Base-by-base conservation (phyloP, 2,888 invertebrate genomes). In the Acanthosoma haemorrhoidale region DNA sequence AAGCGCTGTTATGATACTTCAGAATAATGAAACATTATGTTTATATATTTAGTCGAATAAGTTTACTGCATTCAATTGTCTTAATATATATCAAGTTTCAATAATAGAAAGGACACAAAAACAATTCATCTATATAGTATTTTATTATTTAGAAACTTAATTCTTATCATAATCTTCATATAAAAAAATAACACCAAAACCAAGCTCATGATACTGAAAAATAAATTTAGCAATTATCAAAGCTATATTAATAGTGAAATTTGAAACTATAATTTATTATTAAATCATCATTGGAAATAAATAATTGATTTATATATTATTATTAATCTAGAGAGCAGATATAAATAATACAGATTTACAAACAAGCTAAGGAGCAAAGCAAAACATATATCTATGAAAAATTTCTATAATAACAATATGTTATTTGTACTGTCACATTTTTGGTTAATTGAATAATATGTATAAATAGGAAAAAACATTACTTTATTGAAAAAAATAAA, bases 271-370 rank as follows among this genome's bases (percentile, higher is more conserved):
- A 25, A 51, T 25, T 51, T 4, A 43, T 18, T 25, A 1, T 25
- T 25, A 13, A 51, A n/a, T 51, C 25, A 51, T 5, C 25, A 15
- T n/a, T 51, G 51, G n/a, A 51, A 25, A 51, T 25, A 51, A 11
- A n/a, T 16, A 25, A 51, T 21, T 6, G 25, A 16, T n/a, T 11
- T 51, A 21, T 18, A 41, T 41, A 16, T 41, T 41, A 21, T 18
- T 43, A 25, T 51, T 51, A 51, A 51, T 51, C 51, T 51, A 51
- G 51, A 51, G 51, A 51, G 51, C 51, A 51, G 51, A 51, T 51
- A 51, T 25, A 11, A 51, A n/a, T n/a, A n/a, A n/a, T n/a, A n/a
- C n/a, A n/a, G n/a, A n/a, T n/a, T n/a, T n/a, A n/a, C n/a, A n/a
- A n/a, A n/a, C n/a, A n/a, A n/a, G n/a, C n/a, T n/a, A n/a, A n/a